These are phyloP conservation scores for Eulemur coronatus DNA, from an alignment of 2,797 vertebrate species.

Conservation along the genomic window DNA sequence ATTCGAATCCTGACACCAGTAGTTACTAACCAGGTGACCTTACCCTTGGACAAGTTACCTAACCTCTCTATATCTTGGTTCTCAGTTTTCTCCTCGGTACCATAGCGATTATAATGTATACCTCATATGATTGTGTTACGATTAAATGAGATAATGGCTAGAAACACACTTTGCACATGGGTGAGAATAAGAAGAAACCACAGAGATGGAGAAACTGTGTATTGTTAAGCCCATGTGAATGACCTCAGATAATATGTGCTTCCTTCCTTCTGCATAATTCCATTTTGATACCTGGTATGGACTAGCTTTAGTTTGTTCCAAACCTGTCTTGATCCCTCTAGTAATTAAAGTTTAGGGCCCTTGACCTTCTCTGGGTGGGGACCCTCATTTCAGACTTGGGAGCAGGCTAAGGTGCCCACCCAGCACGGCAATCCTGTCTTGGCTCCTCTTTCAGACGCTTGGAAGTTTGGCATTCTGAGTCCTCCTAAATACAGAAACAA, in stretches of 20 bases:
- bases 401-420: not conserved
- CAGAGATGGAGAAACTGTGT: not conserved
- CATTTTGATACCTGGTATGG: not conserved
- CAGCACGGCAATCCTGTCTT: not conserved
- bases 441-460: not conserved
- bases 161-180: not conserved
- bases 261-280: not conserved
- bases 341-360: not conserved
- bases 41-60: not conserved
- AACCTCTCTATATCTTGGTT: not conserved
- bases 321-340: not conserved
- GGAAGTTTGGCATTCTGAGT: not conserved
- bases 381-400: conserved; percentile 1
- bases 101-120: not conserved
- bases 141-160: not conserved
- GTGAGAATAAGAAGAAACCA: not conserved
- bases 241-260: not conserved
- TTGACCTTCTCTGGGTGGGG: not conserved
- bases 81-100: not conserved
- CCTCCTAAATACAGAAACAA: not conserved
- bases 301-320: not conserved
- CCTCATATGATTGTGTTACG: not conserved
- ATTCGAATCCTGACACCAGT: not conserved
- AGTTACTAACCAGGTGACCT: not conserved
- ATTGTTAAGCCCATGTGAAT: not conserved